Percentiles rank a stretch among this genome's conserved stretches.
These are phyloP conservation scores for Teleogryllus occipitalis DNA, from an alignment of 1,140 invertebrate species.

Conservation along the genomic window DNA sequence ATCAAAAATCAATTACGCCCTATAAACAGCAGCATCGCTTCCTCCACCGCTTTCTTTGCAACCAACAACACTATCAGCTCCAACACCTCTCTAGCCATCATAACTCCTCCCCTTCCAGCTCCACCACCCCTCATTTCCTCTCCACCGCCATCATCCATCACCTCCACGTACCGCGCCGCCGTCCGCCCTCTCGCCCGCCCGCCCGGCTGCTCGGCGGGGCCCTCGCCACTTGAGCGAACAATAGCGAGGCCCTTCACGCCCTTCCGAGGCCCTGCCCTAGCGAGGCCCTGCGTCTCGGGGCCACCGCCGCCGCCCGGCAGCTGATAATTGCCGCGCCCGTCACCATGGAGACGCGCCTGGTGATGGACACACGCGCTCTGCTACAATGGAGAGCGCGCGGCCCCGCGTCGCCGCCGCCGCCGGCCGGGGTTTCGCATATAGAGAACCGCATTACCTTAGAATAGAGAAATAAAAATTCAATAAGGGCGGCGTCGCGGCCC, in stretches of 20 bases:
- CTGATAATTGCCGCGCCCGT: neutral
- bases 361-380: neutral
- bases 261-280: neutral
- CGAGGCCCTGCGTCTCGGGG: neutral
- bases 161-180: too few species aligned
- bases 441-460: neutral
- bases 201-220: neutral
- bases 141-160: neutral
- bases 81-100: neutral
- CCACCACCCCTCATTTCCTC: neutral
- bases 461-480: slow-evolving; percentile 6
- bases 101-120: neutral
- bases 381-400: neutral
- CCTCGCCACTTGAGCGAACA: neutral
- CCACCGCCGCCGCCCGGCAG: neutral
- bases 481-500: neutral
- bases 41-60: too few species aligned
- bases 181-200: too few species aligned
- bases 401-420: too few species aligned
- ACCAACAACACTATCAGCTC: too few species aligned
- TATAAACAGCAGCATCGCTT: too few species aligned
- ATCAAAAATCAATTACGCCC: too few species aligned
- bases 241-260: neutral
- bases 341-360: neutral
- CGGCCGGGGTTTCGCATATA: neutral